phyloP scores from a whole-genome alignment of 2,113 vertebrate species.

The Hemicordylus capensis region DNA sequence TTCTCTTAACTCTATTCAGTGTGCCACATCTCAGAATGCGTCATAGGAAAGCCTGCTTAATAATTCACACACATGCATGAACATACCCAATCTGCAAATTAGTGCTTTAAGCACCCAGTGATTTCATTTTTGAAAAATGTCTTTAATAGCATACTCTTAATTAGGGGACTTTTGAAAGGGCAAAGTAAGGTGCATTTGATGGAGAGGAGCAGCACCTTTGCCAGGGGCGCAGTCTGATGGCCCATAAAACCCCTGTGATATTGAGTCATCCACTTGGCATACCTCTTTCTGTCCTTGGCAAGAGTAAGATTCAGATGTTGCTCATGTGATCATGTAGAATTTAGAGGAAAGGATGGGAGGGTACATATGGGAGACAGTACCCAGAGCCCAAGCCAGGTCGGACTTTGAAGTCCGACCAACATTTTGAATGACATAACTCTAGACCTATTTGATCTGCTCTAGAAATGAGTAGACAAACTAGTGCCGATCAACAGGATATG shows the following conservation, averaged over 20 bases:
- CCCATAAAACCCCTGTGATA: neutral
- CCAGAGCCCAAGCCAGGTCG: too few species aligned
- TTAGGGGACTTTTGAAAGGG: neutral
- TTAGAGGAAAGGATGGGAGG: neutral
- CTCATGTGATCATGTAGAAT: neutral
- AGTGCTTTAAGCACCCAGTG: neutral
- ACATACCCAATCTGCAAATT: neutral
- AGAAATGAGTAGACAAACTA: too few species aligned
- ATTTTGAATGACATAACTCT: too few species aligned
- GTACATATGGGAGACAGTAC: too few species aligned
- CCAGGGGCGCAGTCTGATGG: conserved; percentile 30
- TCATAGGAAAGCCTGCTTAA: neutral
- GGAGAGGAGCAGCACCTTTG: conserved; percentile 37
- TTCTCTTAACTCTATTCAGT: neutral
- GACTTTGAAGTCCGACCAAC: too few species aligned
- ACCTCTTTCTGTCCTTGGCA: neutral
- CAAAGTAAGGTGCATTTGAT: conserved; percentile 24
- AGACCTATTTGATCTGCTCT: too few species aligned
- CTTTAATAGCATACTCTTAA: neutral
- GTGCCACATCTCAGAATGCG: neutral
- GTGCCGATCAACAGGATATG: too few species aligned
- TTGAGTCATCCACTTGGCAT: conserved; percentile 33
- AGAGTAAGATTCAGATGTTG: neutral
- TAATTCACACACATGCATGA: too few species aligned
- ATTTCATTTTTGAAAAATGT: conserved; percentile 33